phyloP scores from a whole-genome alignment of 2,797 vertebrate genomes.

The Sebastes iracundus region DNA sequence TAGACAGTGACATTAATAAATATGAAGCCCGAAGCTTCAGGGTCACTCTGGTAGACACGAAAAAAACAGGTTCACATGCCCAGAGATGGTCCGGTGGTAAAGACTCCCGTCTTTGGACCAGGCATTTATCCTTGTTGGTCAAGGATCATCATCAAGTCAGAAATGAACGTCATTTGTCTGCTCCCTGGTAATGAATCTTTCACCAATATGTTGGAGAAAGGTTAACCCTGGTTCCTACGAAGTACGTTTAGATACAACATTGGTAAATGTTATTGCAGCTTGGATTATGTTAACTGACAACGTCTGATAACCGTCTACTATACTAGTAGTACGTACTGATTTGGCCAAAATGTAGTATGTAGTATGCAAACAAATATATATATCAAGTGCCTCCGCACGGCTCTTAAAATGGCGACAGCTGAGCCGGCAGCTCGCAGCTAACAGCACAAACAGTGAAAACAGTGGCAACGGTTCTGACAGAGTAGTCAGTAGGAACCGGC shows the following conservation, averaged over 20 bases:
- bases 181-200: not conserved
- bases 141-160: not conserved
- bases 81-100: not conserved
- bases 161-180: not conserved
- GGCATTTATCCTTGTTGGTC: not conserved
- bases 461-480: too few species aligned
- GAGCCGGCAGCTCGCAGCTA: not conserved
- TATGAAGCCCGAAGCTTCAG: not conserved
- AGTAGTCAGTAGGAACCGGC: not conserved
- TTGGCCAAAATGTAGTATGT: too few species aligned
- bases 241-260: not conserved
- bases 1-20: slow-evolving; percentile 27
- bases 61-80: not conserved
- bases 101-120: not conserved
- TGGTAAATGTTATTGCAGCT: not conserved
- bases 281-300: too few species aligned
- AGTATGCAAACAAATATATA: too few species aligned
- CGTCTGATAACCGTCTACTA: too few species aligned
- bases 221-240: not conserved
- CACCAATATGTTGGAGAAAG: not conserved
- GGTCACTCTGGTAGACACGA: not conserved
- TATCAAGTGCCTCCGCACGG: not conserved
- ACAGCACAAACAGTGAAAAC: too few species aligned
- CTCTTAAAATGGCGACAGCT: not conserved
- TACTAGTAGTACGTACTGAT: too few species aligned